Conservation (phyloP, 2,797 vertebrate genomes). For the Myotis vivesi region DNA sequence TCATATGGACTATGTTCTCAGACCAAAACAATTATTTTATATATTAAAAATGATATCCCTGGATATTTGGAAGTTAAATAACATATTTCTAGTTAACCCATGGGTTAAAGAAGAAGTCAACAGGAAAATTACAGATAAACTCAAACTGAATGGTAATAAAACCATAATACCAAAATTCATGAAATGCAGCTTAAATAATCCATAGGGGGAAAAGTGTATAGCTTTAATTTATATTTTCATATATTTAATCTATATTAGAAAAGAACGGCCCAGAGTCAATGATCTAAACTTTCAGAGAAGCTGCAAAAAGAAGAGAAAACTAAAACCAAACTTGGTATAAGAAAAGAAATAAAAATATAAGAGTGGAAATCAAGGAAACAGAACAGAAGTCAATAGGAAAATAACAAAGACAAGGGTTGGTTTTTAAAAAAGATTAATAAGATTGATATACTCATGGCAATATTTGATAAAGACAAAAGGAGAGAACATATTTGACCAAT, state of each 20-base stretch:
- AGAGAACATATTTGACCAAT: conserved; percentile 3
- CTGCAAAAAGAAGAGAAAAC: conserved; percentile 14
- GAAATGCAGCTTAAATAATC: neutral
- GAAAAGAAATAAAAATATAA: neutral
- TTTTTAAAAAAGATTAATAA: neutral
- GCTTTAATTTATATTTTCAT: conserved; percentile 33
- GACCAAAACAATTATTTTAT: conserved; percentile 9
- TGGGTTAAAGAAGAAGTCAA: neutral
- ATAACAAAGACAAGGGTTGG: neutral
- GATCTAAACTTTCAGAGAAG: conserved; percentile 14
- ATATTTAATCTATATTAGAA: conserved; percentile 4
- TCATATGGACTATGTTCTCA: neutral
- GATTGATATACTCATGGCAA: neutral
- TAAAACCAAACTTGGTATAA: neutral
- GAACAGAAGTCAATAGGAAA: conserved; percentile 29
- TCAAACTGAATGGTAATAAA: neutral
- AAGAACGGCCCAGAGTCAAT: neutral
- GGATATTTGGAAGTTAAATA: conserved; percentile 14
- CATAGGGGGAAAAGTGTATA: neutral
- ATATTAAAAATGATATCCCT: neutral
- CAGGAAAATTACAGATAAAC: neutral
- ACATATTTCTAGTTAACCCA: neutral
- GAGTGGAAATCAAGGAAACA: neutral
- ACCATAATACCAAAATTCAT: neutral
- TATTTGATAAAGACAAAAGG: conserved; percentile 4